Base-by-base conservation (phyloP, 2,888 invertebrate genomes). In the Odontomyia ornata region DNA sequence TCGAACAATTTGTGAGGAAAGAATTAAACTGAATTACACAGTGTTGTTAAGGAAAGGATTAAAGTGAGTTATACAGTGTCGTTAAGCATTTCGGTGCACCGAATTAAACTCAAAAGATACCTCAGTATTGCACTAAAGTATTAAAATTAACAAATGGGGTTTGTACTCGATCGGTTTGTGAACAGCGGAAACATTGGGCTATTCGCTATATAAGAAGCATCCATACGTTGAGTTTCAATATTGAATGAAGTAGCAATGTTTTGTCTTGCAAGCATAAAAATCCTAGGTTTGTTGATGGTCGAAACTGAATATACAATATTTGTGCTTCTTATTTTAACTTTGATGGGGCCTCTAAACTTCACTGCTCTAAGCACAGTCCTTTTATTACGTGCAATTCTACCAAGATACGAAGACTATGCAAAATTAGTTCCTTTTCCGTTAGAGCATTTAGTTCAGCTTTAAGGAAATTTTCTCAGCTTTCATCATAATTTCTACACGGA, bases 311-410 rank as follows among this genome's bases (percentile, higher is more conserved):
- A 95, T 90, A 89, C 90, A 82, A 15, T 81, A 91, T 91, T 78
- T 89, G 88, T 84, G 92, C 92, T 0, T 90, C 91, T 83, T 91
- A 91, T 83, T 92, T 93, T 83, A 89, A 93, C 82, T 91, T 90
- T 77, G 91, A 92, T 5, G 90, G 87, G 9, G 90, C 89, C 13
- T 89, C 89, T 0, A 88, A 80, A 0, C 88, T 86, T 77, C 88
- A 89, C 81, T 90, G 91, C 84, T 92, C 92, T 77, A 93, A 83
- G 80, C 92, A 92, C 11, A 93, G 86, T 81, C 97, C 99, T 89
- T 97, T 97, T 79, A 99, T 95, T 21, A 98, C 98, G 89, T 95
- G 98, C 0, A 97, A 97, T 88, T 99, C 99, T 0, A 98, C 97
- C 78, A 98, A 92, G 82, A 99, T 95, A 81, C 95, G 92, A 75